Evolutionary conservation across 2,888 invertebrate genomes (phyloP).

Genomic region (Euzophera pinguis): DNA sequence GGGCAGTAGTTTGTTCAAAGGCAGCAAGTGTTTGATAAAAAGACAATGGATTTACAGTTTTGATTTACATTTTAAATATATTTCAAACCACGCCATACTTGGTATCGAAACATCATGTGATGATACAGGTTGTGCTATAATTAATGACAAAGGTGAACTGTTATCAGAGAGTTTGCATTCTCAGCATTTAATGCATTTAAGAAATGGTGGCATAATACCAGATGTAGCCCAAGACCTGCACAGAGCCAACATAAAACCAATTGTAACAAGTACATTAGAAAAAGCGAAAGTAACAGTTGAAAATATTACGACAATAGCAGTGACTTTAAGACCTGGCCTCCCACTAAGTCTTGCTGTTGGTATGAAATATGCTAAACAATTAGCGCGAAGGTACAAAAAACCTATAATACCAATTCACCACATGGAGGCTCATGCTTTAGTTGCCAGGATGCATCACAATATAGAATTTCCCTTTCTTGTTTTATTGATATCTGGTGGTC

Average conservation of each 20-base stretch:
- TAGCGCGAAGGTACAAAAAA: slow-evolving; percentile 83
- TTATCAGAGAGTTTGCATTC: slow-evolving; percentile 90
- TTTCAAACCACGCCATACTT: slow-evolving; percentile 69
- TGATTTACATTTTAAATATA: neutral
- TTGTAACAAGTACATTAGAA: slow-evolving; percentile 84
- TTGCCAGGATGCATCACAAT: slow-evolving; percentile 86
- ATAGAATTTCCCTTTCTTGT: slow-evolving; percentile 93
- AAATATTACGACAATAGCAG: slow-evolving; percentile 92
- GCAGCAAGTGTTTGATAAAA: neutral
- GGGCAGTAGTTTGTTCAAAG: neutral
- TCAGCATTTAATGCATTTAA: slow-evolving; percentile 87
- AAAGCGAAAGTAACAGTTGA: slow-evolving; percentile 80
- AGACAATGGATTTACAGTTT: neutral
- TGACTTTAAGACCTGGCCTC: slow-evolving; percentile 93
- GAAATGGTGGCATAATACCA: slow-evolving; percentile 94
- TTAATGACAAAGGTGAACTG: slow-evolving; percentile 85
- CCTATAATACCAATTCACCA: slow-evolving; percentile 98
- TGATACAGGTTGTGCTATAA: slow-evolving; percentile 96
- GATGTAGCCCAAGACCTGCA: slow-evolving; percentile 92
- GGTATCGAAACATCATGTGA: slow-evolving; percentile 99
- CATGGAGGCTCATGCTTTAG: slow-evolving; percentile 99
- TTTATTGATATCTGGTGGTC: slow-evolving; percentile 95
- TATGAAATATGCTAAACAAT: slow-evolving; percentile 88
- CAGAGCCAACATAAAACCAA: slow-evolving; percentile 85
- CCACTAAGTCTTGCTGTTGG: slow-evolving; percentile 89